Evolutionary conservation across 2,797 vertebrate genomes (phyloP).

Genomic region (Tarsius wallacei): DNA sequence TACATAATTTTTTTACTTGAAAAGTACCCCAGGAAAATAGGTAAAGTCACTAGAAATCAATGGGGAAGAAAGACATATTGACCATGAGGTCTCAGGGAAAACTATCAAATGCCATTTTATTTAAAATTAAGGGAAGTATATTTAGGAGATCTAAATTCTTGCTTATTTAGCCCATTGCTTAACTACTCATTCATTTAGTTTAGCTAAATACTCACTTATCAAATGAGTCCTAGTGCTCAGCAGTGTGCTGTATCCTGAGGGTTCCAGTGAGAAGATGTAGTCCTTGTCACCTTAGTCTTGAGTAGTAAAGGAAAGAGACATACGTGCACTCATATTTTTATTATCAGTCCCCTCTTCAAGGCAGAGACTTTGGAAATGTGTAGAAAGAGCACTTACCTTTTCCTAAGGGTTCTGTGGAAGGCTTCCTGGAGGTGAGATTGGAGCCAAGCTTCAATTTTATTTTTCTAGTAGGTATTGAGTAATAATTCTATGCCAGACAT

Average conservation of each 20-base stretch:
- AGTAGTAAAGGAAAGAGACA: background rate
- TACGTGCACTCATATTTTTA: background rate
- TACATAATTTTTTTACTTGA: background rate
- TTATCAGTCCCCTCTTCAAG: background rate
- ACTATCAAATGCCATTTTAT: background rate
- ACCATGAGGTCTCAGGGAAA: background rate
- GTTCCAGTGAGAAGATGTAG: background rate
- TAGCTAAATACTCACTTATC: background rate
- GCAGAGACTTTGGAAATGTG: background rate
- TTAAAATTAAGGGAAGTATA: constrained; percentile 31
- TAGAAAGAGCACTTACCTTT: background rate
- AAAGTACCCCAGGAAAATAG: background rate
- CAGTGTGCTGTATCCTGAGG: background rate
- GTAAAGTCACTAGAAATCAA: constrained; percentile 30
- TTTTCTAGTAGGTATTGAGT: background rate
- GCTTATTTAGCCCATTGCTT: background rate
- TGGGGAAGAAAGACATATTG: background rate
- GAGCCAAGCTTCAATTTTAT: background rate
- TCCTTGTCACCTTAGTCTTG: rapidly evolving
- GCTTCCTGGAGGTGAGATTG: background rate
- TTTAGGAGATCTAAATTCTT: background rate
- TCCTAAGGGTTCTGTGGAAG: background rate
- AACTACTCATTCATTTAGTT: background rate
- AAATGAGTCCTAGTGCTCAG: background rate
- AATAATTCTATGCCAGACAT: background rate